A percentile compares a stretch with the other conserved stretches of the same genome.
Conservation (phyloP, 2,113 vertebrate genomes). For the Gallinago jamesoni region DNA sequence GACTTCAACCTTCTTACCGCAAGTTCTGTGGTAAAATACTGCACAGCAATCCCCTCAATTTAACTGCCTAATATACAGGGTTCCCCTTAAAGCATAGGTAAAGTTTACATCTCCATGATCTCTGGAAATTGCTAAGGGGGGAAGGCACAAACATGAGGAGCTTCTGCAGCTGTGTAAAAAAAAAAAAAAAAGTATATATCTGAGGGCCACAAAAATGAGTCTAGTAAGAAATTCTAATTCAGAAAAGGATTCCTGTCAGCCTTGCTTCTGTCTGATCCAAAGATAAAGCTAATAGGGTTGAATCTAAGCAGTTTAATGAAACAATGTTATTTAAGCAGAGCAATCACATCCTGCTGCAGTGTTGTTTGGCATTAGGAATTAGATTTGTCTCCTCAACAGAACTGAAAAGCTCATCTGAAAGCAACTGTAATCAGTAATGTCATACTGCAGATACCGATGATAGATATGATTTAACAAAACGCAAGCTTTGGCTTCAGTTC, state of each 20-base stretch:
- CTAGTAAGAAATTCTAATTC: neutral
- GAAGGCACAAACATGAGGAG: neutral
- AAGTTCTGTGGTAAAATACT: neutral
- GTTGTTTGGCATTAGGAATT: conserved; percentile 23
- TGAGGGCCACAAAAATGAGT: neutral
- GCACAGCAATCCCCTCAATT: neutral
- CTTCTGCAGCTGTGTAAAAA: neutral
- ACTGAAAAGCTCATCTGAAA: neutral
- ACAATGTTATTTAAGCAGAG: conserved; percentile 24
- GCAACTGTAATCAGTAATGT: neutral
- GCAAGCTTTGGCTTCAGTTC: neutral
- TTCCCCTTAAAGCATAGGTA: neutral
- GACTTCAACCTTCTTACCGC: neutral
- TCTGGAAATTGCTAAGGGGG: neutral
- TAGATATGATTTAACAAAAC: neutral
- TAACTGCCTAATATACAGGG: neutral
- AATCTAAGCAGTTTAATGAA: neutral
- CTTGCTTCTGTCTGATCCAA: neutral
- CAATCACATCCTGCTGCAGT: neutral
- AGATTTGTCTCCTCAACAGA: neutral
- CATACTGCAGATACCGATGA: neutral
- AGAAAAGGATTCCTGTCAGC: neutral
- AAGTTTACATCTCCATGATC: neutral
- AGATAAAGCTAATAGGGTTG: neutral
- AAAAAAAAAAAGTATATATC: neutral